These are phyloP conservation scores for Lepidurus couesii DNA, from an alignment of 1,140 invertebrate species.

Conservation along the genomic window DNA sequence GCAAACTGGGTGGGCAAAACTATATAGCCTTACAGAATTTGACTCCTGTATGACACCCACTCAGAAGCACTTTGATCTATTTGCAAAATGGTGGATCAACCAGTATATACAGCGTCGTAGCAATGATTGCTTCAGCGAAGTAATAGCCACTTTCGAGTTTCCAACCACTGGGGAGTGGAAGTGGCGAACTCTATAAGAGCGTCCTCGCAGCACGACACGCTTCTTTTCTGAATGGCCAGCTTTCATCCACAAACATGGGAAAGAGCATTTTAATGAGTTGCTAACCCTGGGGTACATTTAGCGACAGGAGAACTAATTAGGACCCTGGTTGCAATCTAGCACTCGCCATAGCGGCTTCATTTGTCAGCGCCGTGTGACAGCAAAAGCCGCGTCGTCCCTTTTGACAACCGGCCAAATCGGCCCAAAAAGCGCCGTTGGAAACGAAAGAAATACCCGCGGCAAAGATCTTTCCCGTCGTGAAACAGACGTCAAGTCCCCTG, in stretches of 20 bases:
- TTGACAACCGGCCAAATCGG: conserved; percentile 16
- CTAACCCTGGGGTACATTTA: conserved; percentile 18
- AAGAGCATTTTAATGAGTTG: conserved; percentile 11
- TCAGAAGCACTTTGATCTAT: not conserved
- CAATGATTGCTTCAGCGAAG: not conserved
- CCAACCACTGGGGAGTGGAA: not conserved
- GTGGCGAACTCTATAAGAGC: not conserved
- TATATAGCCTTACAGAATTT: not conserved
- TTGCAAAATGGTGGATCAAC: not conserved
- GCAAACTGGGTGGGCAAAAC: conserved; percentile 8
- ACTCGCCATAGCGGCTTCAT: conserved; percentile 8
- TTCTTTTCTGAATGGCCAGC: not conserved
- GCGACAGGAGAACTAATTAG: conserved; percentile 21
- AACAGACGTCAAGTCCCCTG: not conserved
- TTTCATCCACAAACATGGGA: conserved; percentile 1
- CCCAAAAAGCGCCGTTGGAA: not conserved
- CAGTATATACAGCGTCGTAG: not conserved
- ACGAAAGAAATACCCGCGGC: not conserved
- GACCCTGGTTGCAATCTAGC: conserved; percentile 7
- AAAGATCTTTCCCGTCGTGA: conserved; percentile 11
- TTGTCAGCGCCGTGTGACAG: conserved; percentile 20
- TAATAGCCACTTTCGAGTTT: not conserved
- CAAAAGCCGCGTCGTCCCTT: conserved; percentile 1
- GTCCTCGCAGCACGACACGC: not conserved
- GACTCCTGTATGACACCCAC: not conserved